These are phyloP conservation scores for Glossosoma conforme DNA, from an alignment of 1,140 invertebrate genomes.

Conservation along the genomic window DNA sequence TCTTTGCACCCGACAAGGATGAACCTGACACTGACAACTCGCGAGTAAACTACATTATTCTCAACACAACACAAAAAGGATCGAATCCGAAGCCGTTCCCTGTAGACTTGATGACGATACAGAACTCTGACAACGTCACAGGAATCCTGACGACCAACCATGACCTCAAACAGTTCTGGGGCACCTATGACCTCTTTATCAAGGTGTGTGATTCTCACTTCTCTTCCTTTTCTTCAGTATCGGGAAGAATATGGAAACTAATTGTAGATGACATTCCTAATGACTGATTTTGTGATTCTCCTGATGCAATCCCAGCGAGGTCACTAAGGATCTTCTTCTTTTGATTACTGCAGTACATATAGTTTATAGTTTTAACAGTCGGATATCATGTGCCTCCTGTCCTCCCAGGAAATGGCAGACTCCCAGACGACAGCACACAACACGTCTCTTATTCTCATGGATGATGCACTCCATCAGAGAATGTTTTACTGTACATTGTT, in stretches of 20 bases:
- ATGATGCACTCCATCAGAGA: no score
- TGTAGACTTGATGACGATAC: slow-evolving; percentile 41
- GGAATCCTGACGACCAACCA: slow-evolving; percentile 41
- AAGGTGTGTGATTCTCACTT: slow-evolving; percentile 37
- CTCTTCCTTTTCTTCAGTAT: background rate
- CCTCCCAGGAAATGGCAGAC: no score
- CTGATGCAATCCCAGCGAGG: no score
- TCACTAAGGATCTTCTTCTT: no score
- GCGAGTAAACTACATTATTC: slow-evolving; percentile 43
- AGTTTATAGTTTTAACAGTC: no score
- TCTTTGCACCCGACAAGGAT: slow-evolving; percentile 47
- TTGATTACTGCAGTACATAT: no score
- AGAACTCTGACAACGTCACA: slow-evolving; percentile 36
- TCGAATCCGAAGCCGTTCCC: slow-evolving; percentile 33
- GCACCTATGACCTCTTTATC: slow-evolving; percentile 45
- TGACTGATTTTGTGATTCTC: no score
- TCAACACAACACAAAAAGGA: slow-evolving; percentile 31
- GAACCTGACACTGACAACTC: slow-evolving; percentile 48
- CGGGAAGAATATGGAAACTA: background rate
- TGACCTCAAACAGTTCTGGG: slow-evolving; percentile 49
- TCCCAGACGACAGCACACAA: no score
- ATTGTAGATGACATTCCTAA: no score
- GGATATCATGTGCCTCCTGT: no score
- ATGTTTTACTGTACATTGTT: no score
- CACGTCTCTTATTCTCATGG: no score